Evolutionary conservation across 2,797 vertebrate species (phyloP).

Genomic region (Tenualosa thibaudeaui): DNA sequence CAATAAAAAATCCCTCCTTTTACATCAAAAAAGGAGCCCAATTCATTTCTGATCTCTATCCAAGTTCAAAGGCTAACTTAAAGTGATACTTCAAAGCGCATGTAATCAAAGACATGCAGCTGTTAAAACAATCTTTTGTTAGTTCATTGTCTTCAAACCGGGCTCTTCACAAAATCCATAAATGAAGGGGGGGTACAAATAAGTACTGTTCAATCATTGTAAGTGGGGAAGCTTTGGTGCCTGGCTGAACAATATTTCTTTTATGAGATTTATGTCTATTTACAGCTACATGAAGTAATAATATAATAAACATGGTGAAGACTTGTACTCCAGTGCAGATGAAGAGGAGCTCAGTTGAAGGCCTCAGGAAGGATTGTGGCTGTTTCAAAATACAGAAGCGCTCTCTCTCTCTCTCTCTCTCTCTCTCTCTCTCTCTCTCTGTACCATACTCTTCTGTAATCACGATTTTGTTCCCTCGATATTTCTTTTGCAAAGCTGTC

Average conservation of each 20-base stretch:
- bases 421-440: background rate
- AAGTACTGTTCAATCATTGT: constrained; percentile 70
- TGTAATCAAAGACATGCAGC: constrained; percentile 99
- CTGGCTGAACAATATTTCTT: constrained; percentile 71
- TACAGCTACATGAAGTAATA: constrained; percentile 68
- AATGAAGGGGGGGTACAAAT: constrained; percentile 68
- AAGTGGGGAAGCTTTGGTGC: constrained; percentile 73
- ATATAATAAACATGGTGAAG: constrained; percentile 66
- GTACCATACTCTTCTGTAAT: background rate
- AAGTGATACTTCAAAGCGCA: constrained; percentile 98
- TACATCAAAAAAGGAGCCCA: constrained; percentile 92
- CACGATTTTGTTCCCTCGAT: constrained; percentile 67
- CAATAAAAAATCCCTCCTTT: constrained; percentile 93
- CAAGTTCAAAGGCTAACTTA: constrained; percentile 98
- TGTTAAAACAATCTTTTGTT: constrained; percentile 99
- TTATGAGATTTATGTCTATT: constrained; percentile 74
- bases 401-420: background rate
- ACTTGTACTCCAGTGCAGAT: constrained; percentile 34
- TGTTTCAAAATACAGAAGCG: background rate
- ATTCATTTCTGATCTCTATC: constrained; percentile 98
- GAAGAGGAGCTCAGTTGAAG: constrained; percentile 42
- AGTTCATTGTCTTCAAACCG: constrained; percentile 96
- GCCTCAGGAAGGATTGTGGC: constrained; percentile 41
- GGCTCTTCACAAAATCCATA: constrained; percentile 88
- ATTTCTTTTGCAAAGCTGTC: constrained; percentile 41